These are phyloP conservation scores for Heliconius hermathena DNA, from an alignment of 1,140 invertebrate genomes.

Conservation along the genomic window DNA sequence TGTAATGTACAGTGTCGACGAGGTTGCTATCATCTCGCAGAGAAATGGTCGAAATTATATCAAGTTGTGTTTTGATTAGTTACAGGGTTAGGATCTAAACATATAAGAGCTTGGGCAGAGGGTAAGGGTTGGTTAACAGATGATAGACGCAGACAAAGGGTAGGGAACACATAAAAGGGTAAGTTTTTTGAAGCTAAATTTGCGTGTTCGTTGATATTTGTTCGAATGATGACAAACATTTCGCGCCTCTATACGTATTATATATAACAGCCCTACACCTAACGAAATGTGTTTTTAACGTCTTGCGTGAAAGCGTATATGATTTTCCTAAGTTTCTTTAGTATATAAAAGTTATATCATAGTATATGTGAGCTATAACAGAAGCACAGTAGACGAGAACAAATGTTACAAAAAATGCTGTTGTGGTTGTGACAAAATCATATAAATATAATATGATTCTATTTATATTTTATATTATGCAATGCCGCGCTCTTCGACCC, in stretches of 20 bases:
- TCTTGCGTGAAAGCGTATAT: slow-evolving; percentile 82
- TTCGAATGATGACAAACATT: slow-evolving; percentile 69
- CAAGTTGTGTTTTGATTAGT: slow-evolving; percentile 78
- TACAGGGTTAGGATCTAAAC: slow-evolving; percentile 81
- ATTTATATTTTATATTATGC: slow-evolving; percentile 22
- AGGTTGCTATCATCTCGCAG: slow-evolving; percentile 67
- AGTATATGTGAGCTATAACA: slow-evolving; percentile 78
- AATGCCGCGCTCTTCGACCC: slow-evolving; percentile 32
- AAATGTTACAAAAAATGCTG: slow-evolving; percentile 78
- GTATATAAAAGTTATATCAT: slow-evolving; percentile 71
- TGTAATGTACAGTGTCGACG: slow-evolving; percentile 76
- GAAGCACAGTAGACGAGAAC: slow-evolving; percentile 82
- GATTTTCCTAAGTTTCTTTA: slow-evolving; percentile 79
- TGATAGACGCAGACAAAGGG: slow-evolving; percentile 86
- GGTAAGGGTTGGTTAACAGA: slow-evolving; percentile 81
- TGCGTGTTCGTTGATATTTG: slow-evolving; percentile 79
- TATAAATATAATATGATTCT: not conserved
- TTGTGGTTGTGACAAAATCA: slow-evolving; percentile 66
- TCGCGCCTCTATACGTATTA: slow-evolving; percentile 70
- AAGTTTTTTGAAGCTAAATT: slow-evolving; percentile 80
- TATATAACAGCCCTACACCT: slow-evolving; percentile 73
- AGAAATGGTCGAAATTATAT: slow-evolving; percentile 75
- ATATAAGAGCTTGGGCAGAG: slow-evolving; percentile 81
- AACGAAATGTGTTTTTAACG: slow-evolving; percentile 71
- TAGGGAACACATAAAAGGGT: slow-evolving; percentile 83